Evolutionary conservation across 2,888 invertebrate genomes (phyloP), one percentile per base, ranked within the genome.

Genomic region (Charanyca ferruginea): DNA sequence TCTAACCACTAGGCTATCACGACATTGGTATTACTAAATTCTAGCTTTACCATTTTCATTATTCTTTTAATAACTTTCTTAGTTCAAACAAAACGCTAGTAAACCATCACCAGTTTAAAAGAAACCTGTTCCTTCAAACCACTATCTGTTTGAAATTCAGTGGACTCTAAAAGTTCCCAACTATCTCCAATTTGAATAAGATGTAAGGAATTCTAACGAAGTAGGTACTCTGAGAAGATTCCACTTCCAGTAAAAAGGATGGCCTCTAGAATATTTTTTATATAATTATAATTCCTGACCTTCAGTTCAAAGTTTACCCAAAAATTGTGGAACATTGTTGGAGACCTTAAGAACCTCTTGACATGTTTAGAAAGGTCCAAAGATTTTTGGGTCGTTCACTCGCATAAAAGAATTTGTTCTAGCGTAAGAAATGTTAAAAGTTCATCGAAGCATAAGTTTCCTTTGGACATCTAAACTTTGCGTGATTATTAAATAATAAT

Each of bases 71-170:
- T 28, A 32, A 32, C 32, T 35, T 3, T 35, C 13, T 13, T 13
- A 35, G 35, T 35, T 13, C 1, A 13, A 2, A 35, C 11, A 35
- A 35, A 13, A 35, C 13, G 35, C 35, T 13, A 35, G 35, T 35
- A 3, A 5, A 22, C 20, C 11, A 8, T n/a, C 5, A 16, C 32
- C 20, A n/a, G 1, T 38, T 38, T 0, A 38, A 38, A 16, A 48
- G 25, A 55, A 28, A 61, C 28, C 38, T 51, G 20, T 13, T 55
- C 54, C 32, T 42, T 55, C 42, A 58, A 62, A 48, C 48, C 60
- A 61, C 72, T 69, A 74, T 72, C 77, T 84, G 64, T 78, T 85
- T 83, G 76, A 85, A 85, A 85, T 83, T 85, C 85, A 74, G 77
- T 71, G 69, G 69, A 61, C 53, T 76, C 72, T 63, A 62, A 77